A percentile compares a stretch with the other conserved stretches of the same genome.
Conservation (phyloP, 2,797 vertebrate species). For the Rhadinocentrus ornatus region DNA sequence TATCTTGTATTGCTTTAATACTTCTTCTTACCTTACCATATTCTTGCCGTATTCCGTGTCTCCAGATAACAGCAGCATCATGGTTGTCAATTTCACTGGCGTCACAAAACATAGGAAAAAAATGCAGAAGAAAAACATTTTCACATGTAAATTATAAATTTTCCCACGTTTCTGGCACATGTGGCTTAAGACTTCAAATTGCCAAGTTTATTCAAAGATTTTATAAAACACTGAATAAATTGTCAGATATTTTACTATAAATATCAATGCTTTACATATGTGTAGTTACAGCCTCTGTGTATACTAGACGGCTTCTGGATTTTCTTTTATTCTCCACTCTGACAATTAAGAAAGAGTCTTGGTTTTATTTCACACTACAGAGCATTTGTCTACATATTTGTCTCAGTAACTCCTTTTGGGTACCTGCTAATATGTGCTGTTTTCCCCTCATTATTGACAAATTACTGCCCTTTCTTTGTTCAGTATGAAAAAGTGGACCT, state of each 20-base stretch:
- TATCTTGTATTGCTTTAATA: too few relatives aligned
- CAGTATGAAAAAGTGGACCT: constrained; percentile 54
- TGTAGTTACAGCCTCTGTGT: constrained; percentile 11
- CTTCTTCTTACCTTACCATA: too few relatives aligned
- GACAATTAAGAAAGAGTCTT: constrained; percentile 39
- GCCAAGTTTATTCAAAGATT: neutral
- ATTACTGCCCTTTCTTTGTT: constrained; percentile 68
- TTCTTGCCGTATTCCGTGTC: too few relatives aligned
- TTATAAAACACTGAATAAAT: neutral
- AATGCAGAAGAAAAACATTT: too few relatives aligned
- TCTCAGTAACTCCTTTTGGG: constrained; percentile 65
- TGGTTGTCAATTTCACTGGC: too few relatives aligned
- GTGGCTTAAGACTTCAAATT: neutral
- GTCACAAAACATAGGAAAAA: too few relatives aligned
- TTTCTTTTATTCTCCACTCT: constrained; percentile 36
- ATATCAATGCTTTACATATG: neutral
- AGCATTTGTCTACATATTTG: constrained; percentile 52
- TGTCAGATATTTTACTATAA: neutral
- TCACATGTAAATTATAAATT: too few relatives aligned
- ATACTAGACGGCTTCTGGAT: constrained; percentile 21
- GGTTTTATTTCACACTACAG: constrained; percentile 46
- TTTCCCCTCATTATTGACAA: constrained; percentile 69
- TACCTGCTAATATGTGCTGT: constrained; percentile 56
- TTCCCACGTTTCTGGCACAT: too few relatives aligned
- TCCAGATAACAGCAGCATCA: too few relatives aligned